A percentile compares a stretch with the other conserved stretches of the same genome.
These are phyloP conservation scores for Nymphalis urticae DNA, from an alignment of 2,888 invertebrate genomes.

Conservation along the genomic window DNA sequence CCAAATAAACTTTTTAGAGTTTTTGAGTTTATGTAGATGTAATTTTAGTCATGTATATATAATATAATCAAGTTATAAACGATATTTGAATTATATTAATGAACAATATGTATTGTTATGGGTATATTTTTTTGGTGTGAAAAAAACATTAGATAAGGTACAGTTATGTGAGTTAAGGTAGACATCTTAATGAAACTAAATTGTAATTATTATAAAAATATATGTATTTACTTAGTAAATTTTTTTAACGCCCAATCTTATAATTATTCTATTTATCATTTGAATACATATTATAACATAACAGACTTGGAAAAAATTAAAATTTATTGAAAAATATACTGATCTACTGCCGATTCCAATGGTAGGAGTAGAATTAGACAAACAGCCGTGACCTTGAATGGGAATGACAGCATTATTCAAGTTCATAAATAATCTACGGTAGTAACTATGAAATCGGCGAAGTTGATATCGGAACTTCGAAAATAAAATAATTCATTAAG, in stretches of 20 bases:
- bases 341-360: background rate
- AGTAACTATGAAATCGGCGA: too few relatives aligned
- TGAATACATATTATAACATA: background rate
- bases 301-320: background rate
- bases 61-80: background rate
- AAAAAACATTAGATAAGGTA: too few relatives aligned
- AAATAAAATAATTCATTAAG: too few relatives aligned
- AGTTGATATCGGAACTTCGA: too few relatives aligned
- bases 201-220: constrained; percentile 37
- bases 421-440: too few relatives aligned
- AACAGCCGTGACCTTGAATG: too few relatives aligned
- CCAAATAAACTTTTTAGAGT: too few relatives aligned
- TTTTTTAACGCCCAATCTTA: constrained; percentile 28
- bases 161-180: too few relatives aligned
- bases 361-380: too few relatives aligned
- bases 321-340: background rate
- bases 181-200: constrained; percentile 34
- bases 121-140: background rate
- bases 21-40: background rate
- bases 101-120: background rate
- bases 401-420: too few relatives aligned
- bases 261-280: background rate
- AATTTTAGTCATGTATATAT: background rate
- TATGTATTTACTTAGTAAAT: constrained; percentile 42
- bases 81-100: background rate